A percentile compares a stretch with the other conserved stretches of the same genome.
These are phyloP conservation scores for Hippolais icterina DNA, from an alignment of 2,113 vertebrate species.

Conservation along the genomic window DNA sequence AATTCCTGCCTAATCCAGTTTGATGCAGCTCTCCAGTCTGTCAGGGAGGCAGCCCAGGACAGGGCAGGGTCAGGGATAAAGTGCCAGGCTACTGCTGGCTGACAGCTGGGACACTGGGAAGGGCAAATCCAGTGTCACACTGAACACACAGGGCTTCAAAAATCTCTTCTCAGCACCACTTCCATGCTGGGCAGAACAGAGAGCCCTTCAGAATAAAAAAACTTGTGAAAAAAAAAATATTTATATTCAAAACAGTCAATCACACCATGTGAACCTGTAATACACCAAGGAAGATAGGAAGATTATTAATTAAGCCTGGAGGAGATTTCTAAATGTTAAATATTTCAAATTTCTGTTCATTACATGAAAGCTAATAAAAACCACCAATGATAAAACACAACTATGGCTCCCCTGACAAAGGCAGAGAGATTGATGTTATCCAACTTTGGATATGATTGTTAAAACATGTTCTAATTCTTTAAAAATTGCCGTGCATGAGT, in stretches of 20 bases:
- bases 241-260: background rate
- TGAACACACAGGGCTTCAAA: background rate
- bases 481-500: background rate
- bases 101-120: background rate
- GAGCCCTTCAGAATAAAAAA: background rate
- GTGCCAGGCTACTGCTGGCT: background rate
- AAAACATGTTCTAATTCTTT: background rate
- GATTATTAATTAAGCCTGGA: background rate
- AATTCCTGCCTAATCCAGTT: background rate
- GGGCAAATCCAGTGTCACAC: background rate
- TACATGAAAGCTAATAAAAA: background rate
- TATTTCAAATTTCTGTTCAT: background rate
- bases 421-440: background rate
- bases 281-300: background rate
- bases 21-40: background rate
- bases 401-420: background rate
- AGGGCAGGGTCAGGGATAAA: background rate
- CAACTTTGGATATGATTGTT: background rate
- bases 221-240: background rate
- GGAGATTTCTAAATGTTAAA: background rate
- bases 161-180: background rate
- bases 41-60: background rate
- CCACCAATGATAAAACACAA: background rate
- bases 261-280: background rate
- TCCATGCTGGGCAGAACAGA: fast-evolving